Base-by-base conservation (phyloP, 1,140 invertebrate genomes). In the Drosophila lini region DNA sequence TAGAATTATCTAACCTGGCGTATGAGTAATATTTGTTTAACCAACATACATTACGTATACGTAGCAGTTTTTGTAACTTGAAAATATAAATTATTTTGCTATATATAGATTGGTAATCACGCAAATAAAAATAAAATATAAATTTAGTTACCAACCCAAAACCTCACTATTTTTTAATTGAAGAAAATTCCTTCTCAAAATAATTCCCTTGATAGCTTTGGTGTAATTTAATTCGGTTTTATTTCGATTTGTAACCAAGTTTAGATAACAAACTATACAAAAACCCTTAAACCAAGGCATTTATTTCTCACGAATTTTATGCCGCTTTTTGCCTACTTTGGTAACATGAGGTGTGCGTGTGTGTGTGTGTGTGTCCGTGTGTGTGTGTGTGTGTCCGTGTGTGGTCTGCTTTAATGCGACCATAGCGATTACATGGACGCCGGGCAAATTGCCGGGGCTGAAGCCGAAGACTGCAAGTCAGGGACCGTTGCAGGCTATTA, bases 401-500 rank as follows among this genome's bases (percentile, higher is more conserved):
- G 52, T n/a, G 34, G 34, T 38, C 19, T 34, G 19, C 28, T 22
- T 56, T 38, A 45, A 28, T 45, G 16, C 25, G 32, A 68, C 63
- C 63, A 31, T 42, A 56, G 13, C 65, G 69, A 73, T 73, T 71
- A 60, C 55, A 56, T 10, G 25, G 32, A 41, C 38, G 55, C 53
- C 69, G 41, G 38, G 11, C 65, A 55, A 55, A 61, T 71, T 71
- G 32, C 55, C 40, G 28, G 13, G 7, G 10, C n/a, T 45, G 36
- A 53, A 47, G 45, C 40, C 52, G 19, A 55, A 34, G 60, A 73
- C 25, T 73, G 36, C 70, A 62, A 74, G 45, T 74, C 69, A 74
- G 71, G 42, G 48, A 48, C 67, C 60, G 61, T 73, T 74, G 71
- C 57, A 62, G 48, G 71, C 70, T 50, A 74, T 62, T 64, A 64